Evolutionary conservation across 2,888 invertebrate species (phyloP).

Genomic region (Merodon equestris): DNA sequence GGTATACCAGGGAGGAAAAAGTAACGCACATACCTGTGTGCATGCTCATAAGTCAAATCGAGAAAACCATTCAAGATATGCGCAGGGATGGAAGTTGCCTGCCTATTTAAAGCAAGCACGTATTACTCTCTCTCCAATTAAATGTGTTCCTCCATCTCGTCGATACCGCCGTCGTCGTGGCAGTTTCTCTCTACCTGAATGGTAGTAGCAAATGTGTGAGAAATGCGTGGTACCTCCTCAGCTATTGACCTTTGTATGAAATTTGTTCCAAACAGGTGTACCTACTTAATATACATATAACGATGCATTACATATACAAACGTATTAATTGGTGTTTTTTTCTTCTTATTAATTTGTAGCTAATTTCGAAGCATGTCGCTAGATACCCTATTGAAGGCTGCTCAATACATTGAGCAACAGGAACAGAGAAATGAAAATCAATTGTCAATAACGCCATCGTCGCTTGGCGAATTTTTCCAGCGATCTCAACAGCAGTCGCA

Average conservation of each 20-base stretch:
- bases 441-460: conserved; percentile 36
- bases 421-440: conserved; percentile 46
- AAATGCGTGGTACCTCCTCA: neutral
- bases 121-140: neutral
- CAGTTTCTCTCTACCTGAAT: too few species aligned
- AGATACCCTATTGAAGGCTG: conserved; percentile 60
- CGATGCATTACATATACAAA: too few species aligned
- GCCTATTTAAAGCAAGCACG: too few species aligned
- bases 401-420: conserved; percentile 60
- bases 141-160: too few species aligned
- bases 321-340: neutral
- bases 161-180: too few species aligned
- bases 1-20: neutral
- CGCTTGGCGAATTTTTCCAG: conserved; percentile 41
- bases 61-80: too few species aligned
- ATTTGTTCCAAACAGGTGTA: conserved; percentile 21
- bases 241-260: conserved; percentile 24
- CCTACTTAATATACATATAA: neutral
- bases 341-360: conserved; percentile 26
- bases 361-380: conserved; percentile 55
- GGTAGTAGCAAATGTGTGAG: too few species aligned
- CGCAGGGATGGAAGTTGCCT: too few species aligned
- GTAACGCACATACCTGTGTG: neutral
- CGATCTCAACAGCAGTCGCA: conserved; percentile 49
- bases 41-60: too few species aligned